Conservation (phyloP, 64 coral and sea anemone genomes). For the Actinia equina region DNA sequence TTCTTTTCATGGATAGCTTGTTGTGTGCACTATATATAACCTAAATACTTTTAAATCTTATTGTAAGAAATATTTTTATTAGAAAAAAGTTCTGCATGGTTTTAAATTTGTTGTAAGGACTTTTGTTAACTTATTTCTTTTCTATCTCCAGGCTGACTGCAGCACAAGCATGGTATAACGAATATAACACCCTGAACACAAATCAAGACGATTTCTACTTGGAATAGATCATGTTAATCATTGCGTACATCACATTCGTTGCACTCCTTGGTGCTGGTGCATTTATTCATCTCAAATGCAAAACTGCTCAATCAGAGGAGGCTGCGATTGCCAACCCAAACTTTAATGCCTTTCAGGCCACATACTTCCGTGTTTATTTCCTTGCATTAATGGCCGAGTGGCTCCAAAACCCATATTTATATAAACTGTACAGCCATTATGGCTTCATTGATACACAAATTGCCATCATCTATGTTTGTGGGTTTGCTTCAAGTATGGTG, state of each 20-base stretch:
- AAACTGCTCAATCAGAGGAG: slow-evolving; percentile 46
- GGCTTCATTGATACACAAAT: slow-evolving; percentile 97
- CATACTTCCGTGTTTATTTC: slow-evolving; percentile 89
- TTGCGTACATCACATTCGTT: slow-evolving; percentile 73
- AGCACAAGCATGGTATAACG: neutral
- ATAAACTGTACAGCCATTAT: slow-evolving; percentile 93
- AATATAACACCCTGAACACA: neutral
- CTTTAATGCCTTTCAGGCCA: slow-evolving; percentile 82
- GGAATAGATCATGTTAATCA: slow-evolving; percentile 67
- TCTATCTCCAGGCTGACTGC: neutral
- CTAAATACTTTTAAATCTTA: too few relatives aligned
- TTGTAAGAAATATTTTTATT: too few relatives aligned
- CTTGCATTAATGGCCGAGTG: slow-evolving; percentile 93
- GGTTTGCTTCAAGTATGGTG: slow-evolving; percentile 89
- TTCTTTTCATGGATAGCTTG: too few relatives aligned
- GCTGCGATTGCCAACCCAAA: slow-evolving; percentile 71
- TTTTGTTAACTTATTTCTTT: neutral
- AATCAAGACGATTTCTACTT: neutral
- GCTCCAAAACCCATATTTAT: slow-evolving; percentile 90
- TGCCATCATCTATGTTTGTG: slow-evolving; percentile 93
- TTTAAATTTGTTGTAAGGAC: too few relatives aligned
- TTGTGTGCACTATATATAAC: too few relatives aligned
- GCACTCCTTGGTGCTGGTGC: slow-evolving; percentile 43
- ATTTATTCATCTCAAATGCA: slow-evolving; percentile 78
- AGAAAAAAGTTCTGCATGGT: too few relatives aligned